These are phyloP conservation scores for human (Homo sapiens) DNA, from an alignment of 2,113 vertebrate species.

Conservation along the genomic window GRCh38 chr5:25949501-25950000, in stretches of 20 bases:
- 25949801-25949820: not conserved
- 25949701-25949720: not conserved
- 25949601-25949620: not conserved
- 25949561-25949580: not conserved
- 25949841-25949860: rapidly evolving
- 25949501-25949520: not conserved
- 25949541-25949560: not conserved
- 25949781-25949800: not conserved
- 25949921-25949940: not conserved
- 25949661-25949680: not conserved
- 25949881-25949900: not conserved
- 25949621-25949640: not conserved
- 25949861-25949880: not conserved
- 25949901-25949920: not conserved
- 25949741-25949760: not conserved
- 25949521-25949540: not conserved
- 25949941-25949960: not conserved
- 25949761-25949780: not conserved
- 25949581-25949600: not conserved
- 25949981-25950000: not conserved
- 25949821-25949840: not conserved
- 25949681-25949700: not conserved
- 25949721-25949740: not conserved
- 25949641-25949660: not conserved
- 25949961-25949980: not conserved